Conservation (phyloP, 35 echinoderm and acorn worm species). For the Strongylocentrotus purpuratus region DNA sequence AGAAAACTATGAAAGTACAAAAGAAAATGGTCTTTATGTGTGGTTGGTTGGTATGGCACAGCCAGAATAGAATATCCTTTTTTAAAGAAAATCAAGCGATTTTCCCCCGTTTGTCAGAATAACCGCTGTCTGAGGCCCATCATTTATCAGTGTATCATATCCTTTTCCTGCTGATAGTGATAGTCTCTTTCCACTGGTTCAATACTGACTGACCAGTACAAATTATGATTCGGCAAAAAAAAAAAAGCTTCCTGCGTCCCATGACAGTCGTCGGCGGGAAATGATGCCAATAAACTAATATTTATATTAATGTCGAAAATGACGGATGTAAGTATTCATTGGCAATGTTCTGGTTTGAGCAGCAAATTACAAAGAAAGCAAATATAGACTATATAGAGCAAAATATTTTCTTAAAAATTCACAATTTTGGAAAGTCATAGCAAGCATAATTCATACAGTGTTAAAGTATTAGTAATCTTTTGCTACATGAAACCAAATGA, state of each 20-base stretch:
- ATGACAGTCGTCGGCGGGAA: neutral
- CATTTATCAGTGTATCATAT: neutral
- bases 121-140: neutral
- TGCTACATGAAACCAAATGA: too few species aligned
- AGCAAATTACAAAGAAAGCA: too few species aligned
- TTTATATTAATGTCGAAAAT: neutral
- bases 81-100: neutral
- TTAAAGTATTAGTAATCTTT: too few species aligned
- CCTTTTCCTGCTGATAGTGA: neutral
- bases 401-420: too few species aligned
- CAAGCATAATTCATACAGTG: too few species aligned
- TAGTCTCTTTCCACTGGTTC: neutral
- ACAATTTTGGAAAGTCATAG: too few species aligned
- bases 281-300: neutral
- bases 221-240: neutral
- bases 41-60: too few species aligned
- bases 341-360: too few species aligned
- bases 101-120: neutral
- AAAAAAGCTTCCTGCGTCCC: neutral
- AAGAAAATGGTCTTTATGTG: too few species aligned
- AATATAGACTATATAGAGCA: too few species aligned
- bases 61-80: neutral
- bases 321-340: too few species aligned
- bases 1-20: too few species aligned
- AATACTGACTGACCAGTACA: neutral